A percentile compares a stretch with the other conserved stretches of the same genome.
Conservation (phyloP, 2,797 vertebrate genomes). For the Myotis planiceps region DNA sequence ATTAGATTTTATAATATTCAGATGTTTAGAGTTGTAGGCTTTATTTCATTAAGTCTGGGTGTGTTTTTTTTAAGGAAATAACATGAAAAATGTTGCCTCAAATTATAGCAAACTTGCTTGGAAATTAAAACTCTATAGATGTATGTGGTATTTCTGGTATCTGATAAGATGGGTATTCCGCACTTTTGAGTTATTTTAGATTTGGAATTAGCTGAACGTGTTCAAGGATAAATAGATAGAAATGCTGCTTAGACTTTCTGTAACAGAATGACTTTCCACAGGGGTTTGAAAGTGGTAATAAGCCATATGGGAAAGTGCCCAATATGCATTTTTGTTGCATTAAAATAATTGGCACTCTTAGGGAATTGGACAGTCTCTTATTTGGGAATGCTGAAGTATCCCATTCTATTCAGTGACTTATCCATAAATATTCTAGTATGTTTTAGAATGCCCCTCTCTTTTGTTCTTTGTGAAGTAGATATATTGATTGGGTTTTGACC, state of each 20-base stretch:
- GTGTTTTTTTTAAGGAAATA: background rate
- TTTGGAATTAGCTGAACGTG: slow-evolving; percentile 16
- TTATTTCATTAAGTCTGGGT: slow-evolving; percentile 43
- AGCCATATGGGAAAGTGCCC: slow-evolving; percentile 24
- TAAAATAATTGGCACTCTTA: slow-evolving; percentile 40
- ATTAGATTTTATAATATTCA: slow-evolving; percentile 69
- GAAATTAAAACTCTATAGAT: background rate
- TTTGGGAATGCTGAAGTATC: background rate
- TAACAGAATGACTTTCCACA: background rate
- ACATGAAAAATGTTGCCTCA: slow-evolving; percentile 53
- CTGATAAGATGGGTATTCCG: background rate
- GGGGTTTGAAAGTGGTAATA: slow-evolving; percentile 20
- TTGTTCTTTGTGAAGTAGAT: background rate
- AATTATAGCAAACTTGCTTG: background rate
- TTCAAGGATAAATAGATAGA: background rate
- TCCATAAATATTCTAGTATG: slow-evolving; percentile 9
- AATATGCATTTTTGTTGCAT: background rate
- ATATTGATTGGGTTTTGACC: background rate
- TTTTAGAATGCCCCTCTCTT: background rate
- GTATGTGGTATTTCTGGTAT: background rate
- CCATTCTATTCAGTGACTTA: background rate
- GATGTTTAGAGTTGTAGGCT: slow-evolving; percentile 43
- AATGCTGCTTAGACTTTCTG: background rate
- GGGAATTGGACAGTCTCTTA: background rate
- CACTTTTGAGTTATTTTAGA: background rate